Percentiles rank a stretch among this genome's conserved stretches.
Conservation (phyloP, 1,140 invertebrate species). For the Drosophila orosa region DNA sequence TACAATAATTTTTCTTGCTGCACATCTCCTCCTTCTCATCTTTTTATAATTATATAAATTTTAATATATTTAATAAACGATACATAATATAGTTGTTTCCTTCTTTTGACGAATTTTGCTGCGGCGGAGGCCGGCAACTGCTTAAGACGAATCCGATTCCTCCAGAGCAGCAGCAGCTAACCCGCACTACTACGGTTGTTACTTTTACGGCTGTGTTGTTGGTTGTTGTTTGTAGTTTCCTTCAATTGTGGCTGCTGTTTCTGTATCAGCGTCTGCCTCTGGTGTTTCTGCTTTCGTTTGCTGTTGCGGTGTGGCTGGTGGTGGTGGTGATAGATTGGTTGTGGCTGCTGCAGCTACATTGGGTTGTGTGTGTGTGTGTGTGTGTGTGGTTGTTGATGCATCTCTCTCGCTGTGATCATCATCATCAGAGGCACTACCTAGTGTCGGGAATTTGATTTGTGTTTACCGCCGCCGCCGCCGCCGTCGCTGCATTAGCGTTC, state of each 20-base stretch:
- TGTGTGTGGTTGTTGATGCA: conserved; percentile 36
- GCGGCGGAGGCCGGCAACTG: conserved; percentile 64
- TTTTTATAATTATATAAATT: conserved; percentile 84
- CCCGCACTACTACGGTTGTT: conserved; percentile 41
- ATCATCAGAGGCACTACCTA: conserved; percentile 82
- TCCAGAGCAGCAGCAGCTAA: conserved; percentile 57
- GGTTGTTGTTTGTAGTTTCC: conserved; percentile 38
- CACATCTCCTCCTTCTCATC: conserved; percentile 66
- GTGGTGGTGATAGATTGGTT: conserved; percentile 57
- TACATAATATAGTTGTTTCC: conserved; percentile 81
- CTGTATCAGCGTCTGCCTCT: conserved; percentile 17
- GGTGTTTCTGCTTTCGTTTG: conserved; percentile 31
- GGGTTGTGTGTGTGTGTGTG: conserved; percentile 40
- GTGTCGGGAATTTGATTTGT: conserved; percentile 84
- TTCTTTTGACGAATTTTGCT: conserved; percentile 78
- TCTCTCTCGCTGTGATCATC: conserved; percentile 39
- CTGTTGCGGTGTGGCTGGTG: conserved; percentile 48
- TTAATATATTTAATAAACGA: conserved; percentile 84
- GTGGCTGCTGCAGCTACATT: conserved; percentile 67
- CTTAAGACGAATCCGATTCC: conserved; percentile 45
- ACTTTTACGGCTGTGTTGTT: conserved; percentile 61
- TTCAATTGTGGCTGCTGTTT: conserved; percentile 43
- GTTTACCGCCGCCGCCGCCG: conserved; percentile 63
- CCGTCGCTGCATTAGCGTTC: conserved; percentile 53
- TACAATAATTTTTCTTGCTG: conserved; percentile 82